Percentiles rank a stretch among this genome's conserved stretches.
Conservation (phyloP, 2,888 invertebrate genomes). For the Drepana falcataria region DNA sequence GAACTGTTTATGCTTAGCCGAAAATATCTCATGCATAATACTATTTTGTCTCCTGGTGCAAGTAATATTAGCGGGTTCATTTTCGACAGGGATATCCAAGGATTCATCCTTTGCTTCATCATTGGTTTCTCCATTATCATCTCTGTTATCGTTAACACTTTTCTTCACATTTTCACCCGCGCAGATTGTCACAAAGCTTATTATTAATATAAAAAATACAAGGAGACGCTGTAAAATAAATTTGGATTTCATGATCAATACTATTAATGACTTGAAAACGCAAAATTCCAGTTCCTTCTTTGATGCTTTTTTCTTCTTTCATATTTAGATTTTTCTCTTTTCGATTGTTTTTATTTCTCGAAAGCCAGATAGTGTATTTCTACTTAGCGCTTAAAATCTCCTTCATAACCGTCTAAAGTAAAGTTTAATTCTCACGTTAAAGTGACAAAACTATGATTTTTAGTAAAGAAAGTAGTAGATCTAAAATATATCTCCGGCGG, state of each 20-base stretch:
- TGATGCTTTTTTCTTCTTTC: slow-evolving; percentile 45
- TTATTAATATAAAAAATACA: slow-evolving; percentile 33
- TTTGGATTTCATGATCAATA: slow-evolving; percentile 34
- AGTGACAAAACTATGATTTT: too few relatives aligned
- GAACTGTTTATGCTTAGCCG: slow-evolving; percentile 46
- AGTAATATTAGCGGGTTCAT: slow-evolving; percentile 35
- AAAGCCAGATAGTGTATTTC: neutral
- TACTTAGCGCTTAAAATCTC: neutral
- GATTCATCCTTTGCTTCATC: slow-evolving; percentile 58
- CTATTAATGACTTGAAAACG: slow-evolving; percentile 12
- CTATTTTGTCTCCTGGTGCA: slow-evolving; percentile 55
- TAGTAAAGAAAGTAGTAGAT: too few relatives aligned
- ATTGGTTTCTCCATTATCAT: slow-evolving; percentile 48
- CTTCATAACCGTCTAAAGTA: neutral
- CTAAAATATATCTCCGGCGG: too few relatives aligned
- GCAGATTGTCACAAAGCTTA: slow-evolving; percentile 30
- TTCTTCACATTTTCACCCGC: slow-evolving; percentile 54
- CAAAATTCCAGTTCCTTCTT: slow-evolving; percentile 42
- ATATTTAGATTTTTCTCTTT: slow-evolving; percentile 17
- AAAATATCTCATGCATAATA: slow-evolving; percentile 55
- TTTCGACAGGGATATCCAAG: slow-evolving; percentile 49
- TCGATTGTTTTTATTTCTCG: neutral
- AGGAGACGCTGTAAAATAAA: slow-evolving; percentile 35
- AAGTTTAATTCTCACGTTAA: too few relatives aligned
- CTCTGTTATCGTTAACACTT: slow-evolving; percentile 54